phyloP scores from a whole-genome alignment of 2,888 invertebrate species.

The Papilio demoleus region DNA sequence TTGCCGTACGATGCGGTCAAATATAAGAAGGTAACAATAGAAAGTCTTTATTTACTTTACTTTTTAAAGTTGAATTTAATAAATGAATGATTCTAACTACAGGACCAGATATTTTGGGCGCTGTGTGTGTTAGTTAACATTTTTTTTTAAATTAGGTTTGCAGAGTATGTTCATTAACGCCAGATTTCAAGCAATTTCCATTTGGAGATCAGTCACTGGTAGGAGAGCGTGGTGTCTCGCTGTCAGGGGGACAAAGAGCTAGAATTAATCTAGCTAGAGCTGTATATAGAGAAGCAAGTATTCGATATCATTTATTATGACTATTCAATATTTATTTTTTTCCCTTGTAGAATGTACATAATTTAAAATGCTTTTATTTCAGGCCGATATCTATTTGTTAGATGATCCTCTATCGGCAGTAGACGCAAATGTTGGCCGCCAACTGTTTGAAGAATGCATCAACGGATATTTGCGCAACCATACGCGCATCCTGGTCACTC shows the following conservation, averaged over 20 bases:
- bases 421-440: conserved; percentile 89
- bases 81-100: too few species aligned
- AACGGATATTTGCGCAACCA: conserved; percentile 85
- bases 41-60: neutral
- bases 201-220: conserved; percentile 90
- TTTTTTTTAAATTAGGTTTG: conserved; percentile 74
- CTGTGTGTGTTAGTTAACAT: neutral
- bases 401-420: conserved; percentile 94
- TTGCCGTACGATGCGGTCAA: conserved; percentile 83
- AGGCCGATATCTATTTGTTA: conserved; percentile 90
- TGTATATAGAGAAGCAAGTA: conserved; percentile 89
- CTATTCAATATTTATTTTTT: neutral
- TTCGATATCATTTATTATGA: too few species aligned
- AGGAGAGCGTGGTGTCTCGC: conserved; percentile 91
- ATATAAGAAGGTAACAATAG: conserved; percentile 82
- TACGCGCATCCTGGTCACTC: conserved; percentile 91
- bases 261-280: conserved; percentile 91
- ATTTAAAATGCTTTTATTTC: conserved; percentile 43
- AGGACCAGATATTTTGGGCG: neutral
- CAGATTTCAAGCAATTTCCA: conserved; percentile 89
- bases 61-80: neutral
- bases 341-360: neutral
- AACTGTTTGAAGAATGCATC: conserved; percentile 90
- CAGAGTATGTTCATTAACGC: conserved; percentile 85
- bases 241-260: conserved; percentile 94